Base-by-base conservation (phyloP, 2,797 vertebrate species). In the Mus minutoides region DNA sequence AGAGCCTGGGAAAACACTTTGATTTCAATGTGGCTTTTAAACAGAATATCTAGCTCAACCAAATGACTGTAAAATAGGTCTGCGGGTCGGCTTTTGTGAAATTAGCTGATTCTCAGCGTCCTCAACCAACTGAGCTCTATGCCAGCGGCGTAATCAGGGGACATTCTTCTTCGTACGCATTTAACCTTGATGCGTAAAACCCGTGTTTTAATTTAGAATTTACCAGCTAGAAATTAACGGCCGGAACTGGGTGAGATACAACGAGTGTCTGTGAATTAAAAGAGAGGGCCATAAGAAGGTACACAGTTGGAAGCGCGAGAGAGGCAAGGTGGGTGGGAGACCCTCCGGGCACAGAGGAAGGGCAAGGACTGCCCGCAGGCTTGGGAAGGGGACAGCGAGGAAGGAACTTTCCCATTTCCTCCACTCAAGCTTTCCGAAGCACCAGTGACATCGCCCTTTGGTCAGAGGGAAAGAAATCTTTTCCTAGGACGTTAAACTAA, bases 1-100 rank as follows among this genome's bases (percentile, higher is more conserved):
- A 97, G 58, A 97, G 98, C 98, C 97, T 98, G 98, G 97, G 97
- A 98, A 98, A 98, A 97, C 93, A 94, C 96, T 97, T 87, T 64
- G 56, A 89, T 89, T 97, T 93, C 9, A 43, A 22, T 77, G 76
- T 82, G 90, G 40, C 92, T 97, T 77, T 91, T 96, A 93, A 94
- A 97, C 90, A 21, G 85, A 96, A 95, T 60, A 71, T 80, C 78
- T 85, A 91, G 90, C 60, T 10, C 80, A 92, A 94, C 37, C 1
- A 0, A 46, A 87, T 84, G 91, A 83, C 88, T 88, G 60, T 52
- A 43, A 80, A 93, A 80, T 21, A 49, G 91, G 86, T 82, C 0
- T 0, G 34, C 24, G 1, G 29, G 49, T 3, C 9, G 26, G 46
- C 11, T 96, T 95, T 58, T 34, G 34, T 88, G 95, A 76, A 69